Evolutionary conservation across 1,140 invertebrate genomes (phyloP).

Genomic region (Drosophila ambigua): DNA sequence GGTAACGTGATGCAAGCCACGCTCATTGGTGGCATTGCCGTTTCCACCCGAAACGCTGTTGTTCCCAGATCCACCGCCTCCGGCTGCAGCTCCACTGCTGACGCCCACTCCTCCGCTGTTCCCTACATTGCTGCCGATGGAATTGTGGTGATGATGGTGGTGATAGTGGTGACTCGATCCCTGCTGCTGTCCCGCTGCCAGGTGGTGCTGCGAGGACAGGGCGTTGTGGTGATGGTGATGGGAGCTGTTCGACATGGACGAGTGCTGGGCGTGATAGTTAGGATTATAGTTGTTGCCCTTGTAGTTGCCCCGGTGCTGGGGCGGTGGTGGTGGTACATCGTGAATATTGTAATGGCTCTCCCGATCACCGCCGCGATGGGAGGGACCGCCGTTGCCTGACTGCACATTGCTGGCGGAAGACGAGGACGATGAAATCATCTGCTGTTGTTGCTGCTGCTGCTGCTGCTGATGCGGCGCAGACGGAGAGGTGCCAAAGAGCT

Average conservation of each 20-base stretch:
- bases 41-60: slow-evolving; percentile 34
- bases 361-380: slow-evolving; percentile 58
- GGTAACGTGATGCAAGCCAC: slow-evolving; percentile 53
- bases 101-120: slow-evolving; percentile 61
- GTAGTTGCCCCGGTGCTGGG: slow-evolving; percentile 77
- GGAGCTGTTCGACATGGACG: slow-evolving; percentile 53
- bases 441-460: slow-evolving; percentile 50
- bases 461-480: slow-evolving; percentile 48
- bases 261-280: slow-evolving; percentile 74
- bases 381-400: slow-evolving; percentile 22
- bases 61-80: slow-evolving; percentile 20
- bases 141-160: slow-evolving; percentile 67
- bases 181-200: slow-evolving; percentile 59
- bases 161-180: slow-evolving; percentile 57
- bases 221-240: slow-evolving; percentile 67
- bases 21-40: slow-evolving; percentile 48
- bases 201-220: slow-evolving; percentile 55
- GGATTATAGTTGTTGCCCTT: slow-evolving; percentile 82
- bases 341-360: slow-evolving; percentile 60
- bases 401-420: slow-evolving; percentile 57
- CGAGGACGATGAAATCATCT: slow-evolving; percentile 60
- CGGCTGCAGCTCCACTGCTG: slow-evolving; percentile 26
- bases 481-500: slow-evolving; percentile 68
- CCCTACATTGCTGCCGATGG: slow-evolving; percentile 72
- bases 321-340: slow-evolving; percentile 54